phyloP scores from a whole-genome alignment of 1,140 invertebrate species.

The Vanessa atalanta region DNA sequence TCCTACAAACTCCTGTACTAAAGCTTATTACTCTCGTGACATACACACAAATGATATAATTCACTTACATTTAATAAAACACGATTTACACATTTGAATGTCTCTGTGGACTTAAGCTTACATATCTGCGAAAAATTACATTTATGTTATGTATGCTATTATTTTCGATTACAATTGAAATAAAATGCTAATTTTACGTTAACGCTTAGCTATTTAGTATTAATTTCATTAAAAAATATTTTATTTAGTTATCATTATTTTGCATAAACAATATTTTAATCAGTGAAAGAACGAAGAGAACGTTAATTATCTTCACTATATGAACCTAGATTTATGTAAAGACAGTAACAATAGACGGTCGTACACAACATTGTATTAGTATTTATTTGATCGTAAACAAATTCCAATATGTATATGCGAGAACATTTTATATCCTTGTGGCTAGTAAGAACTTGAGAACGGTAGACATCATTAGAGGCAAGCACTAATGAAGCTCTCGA shows the following conservation, averaged over 20 bases:
- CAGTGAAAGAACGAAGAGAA: too few relatives aligned
- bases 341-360: not conserved
- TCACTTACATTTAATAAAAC: slow-evolving; percentile 5
- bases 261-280: too few relatives aligned
- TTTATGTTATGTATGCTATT: too few relatives aligned
- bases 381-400: not conserved
- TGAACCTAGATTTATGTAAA: too few relatives aligned
- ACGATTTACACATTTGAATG: not conserved
- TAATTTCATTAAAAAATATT: too few relatives aligned
- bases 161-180: too few relatives aligned
- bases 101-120: not conserved
- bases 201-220: too few relatives aligned
- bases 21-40: slow-evolving; percentile 38
- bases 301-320: too few relatives aligned
- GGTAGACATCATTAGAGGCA: slow-evolving; percentile 64
- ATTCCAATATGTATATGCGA: not conserved
- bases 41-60: slow-evolving; percentile 29
- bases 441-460: slow-evolving; percentile 42
- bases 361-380: not conserved
- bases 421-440: slow-evolving; percentile 10
- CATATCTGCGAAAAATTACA: too few relatives aligned
- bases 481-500: slow-evolving; percentile 73
- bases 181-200: too few relatives aligned
- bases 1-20: slow-evolving; percentile 39
- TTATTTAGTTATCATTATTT: too few relatives aligned